These are phyloP conservation scores for Oreochromis grahami DNA, from an alignment of 2,797 vertebrate species.

Conservation along the genomic window DNA sequence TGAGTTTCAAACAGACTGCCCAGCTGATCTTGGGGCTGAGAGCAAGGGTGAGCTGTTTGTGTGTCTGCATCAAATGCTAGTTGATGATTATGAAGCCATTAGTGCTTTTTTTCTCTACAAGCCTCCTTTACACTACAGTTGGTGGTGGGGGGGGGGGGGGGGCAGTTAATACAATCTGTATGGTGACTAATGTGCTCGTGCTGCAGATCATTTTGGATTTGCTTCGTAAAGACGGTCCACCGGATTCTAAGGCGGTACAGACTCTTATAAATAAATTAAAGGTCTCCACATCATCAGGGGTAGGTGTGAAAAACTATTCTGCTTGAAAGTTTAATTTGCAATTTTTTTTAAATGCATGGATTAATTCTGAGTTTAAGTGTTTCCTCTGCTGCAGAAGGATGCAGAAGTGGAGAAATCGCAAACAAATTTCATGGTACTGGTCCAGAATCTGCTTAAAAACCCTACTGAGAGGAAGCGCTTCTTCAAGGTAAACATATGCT, in stretches of 20 bases:
- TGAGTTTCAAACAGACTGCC: conserved; percentile 77
- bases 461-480: conserved; percentile 67
- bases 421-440: conserved; percentile 74
- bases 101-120: neutral
- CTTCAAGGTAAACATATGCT: conserved; percentile 66
- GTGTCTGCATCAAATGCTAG: neutral
- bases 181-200: neutral
- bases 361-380: neutral
- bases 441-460: conserved; percentile 74
- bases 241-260: conserved; percentile 53
- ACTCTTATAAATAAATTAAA: conserved; percentile 65
- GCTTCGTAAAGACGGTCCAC: conserved; percentile 50
- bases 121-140: neutral
- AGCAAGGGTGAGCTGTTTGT: conserved; percentile 69
- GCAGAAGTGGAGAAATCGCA: conserved; percentile 69
- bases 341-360: rapidly evolving
- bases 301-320: conserved; percentile 4
- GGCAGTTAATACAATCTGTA: neutral
- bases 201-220: conserved; percentile 69
- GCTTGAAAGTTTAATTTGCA: neutral
- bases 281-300: conserved; percentile 41
- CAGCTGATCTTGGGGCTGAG: conserved; percentile 80
- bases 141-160: neutral
- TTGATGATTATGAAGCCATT: neutral
- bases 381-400: conserved; percentile 54